Conservation (phyloP, 2,113 vertebrate species). For the Sebastes fasciatus region DNA sequence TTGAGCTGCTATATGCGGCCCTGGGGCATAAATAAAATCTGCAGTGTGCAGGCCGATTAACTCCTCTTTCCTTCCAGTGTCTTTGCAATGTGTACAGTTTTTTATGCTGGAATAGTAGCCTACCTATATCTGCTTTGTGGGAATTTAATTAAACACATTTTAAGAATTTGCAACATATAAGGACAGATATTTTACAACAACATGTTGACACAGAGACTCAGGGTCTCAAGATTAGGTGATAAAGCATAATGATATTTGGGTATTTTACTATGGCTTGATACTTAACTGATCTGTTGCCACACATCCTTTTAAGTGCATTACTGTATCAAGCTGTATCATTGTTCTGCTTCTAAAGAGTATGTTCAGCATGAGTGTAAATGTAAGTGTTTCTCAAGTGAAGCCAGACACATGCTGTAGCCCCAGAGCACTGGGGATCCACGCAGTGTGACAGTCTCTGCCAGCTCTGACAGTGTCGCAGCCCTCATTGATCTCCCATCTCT, state of each 20-base stretch:
- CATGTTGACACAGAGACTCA: not conserved
- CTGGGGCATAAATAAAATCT: not conserved
- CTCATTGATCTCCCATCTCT: conserved; percentile 62
- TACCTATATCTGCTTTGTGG: not conserved
- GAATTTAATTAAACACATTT: not conserved
- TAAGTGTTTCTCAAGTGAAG: conserved; percentile 34
- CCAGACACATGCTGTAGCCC: conserved; percentile 20
- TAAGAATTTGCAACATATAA: not conserved
- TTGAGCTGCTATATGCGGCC: not conserved
- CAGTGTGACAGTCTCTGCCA: conserved; percentile 45
- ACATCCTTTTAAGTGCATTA: not conserved
- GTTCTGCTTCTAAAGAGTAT: not conserved
- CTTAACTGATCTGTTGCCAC: not conserved
- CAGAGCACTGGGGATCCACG: conserved; percentile 18
- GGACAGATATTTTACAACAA: no score
- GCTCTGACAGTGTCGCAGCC: conserved; percentile 53
- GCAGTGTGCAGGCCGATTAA: not conserved
- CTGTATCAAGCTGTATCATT: conserved; percentile 12
- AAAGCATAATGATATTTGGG: not conserved
- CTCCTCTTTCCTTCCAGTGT: not conserved
- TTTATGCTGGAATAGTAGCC: not conserved
- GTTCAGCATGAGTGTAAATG: conserved; percentile 6
- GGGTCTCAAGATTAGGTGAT: not conserved
- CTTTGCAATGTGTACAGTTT: not conserved
- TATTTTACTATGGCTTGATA: not conserved